These are phyloP conservation scores for Ophion ellenae DNA, from an alignment of 2,888 invertebrate species.

Conservation along the genomic window DNA sequence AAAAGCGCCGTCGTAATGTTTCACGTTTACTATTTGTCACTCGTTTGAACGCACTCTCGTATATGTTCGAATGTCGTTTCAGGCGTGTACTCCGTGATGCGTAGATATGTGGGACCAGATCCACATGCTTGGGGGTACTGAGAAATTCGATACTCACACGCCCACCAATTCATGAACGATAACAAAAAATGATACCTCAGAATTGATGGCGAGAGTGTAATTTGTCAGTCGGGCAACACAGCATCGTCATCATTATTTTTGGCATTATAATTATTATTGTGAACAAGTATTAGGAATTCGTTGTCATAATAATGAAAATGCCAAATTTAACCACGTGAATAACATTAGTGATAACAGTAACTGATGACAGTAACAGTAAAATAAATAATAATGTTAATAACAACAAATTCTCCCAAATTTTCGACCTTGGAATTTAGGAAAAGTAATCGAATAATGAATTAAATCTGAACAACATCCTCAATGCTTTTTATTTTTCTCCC, in stretches of 20 bases:
- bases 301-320: neutral
- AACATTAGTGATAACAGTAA: neutral
- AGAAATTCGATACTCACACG: constrained; percentile 66
- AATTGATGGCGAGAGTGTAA: neutral
- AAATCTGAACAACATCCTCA: too few species aligned
- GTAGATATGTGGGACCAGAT: constrained; percentile 8
- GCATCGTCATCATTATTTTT: neutral
- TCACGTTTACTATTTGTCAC: constrained; percentile 57
- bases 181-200: constrained; percentile 36
- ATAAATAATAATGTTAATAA: neutral
- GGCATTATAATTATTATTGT: neutral
- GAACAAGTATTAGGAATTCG: neutral
- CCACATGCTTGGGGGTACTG: constrained; percentile 29
- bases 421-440: neutral
- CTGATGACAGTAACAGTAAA: neutral
- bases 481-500: too few species aligned
- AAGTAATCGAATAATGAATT: too few species aligned
- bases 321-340: neutral
- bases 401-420: neutral
- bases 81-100: constrained; percentile 29
- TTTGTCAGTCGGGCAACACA: neutral
- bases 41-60: constrained; percentile 38
- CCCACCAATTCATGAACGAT: constrained; percentile 66
- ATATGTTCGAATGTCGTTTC: constrained; percentile 24
- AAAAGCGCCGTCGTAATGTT: constrained; percentile 57